Evolutionary conservation across 92 coral and sea anemone species (phyloP), one percentile per base, ranked within the genome.

Genomic region (Epizoanthus scotinus): DNA sequence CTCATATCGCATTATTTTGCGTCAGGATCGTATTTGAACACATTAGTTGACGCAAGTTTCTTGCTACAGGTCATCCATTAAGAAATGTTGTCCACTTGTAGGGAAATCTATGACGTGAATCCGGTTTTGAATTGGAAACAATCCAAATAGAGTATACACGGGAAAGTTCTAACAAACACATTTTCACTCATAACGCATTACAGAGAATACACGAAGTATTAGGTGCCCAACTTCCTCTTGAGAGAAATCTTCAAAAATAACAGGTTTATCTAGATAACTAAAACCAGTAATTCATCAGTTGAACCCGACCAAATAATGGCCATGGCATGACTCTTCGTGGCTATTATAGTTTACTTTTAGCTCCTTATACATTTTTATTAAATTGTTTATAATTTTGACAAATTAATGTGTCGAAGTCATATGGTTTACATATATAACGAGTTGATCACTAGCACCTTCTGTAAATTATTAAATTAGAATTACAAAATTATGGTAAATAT

Each of bases 81-180:
- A 68, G 24, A 38, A 18, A 38, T 42, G 20, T n/a, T 68, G 71
- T 67, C 50, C 52, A 31, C 71, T 67, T 17, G 52, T 47, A 31
- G 53, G 18, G 73, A 68, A 20, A 36, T 26, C 21, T 53, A 38
- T 68, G 73, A 68, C 56, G 73, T n/a, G 47, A 44, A 68, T 68
- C 73, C 73, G 73, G 52, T 68, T 42, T 8, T 21, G 47, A 68
- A 68, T n/a, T 68, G 18, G 36, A 7, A 21, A 42, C 17, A 22
- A 67, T 65, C 3, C 34, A 21, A 65, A 42, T 29, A 38, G 49
- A 31, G 19, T 12, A n/a, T n/a, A 67, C 71, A 67, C 19, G 12
- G 44, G 70, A 64, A 29, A 28, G n/a, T 0, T 29, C 47, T 64
- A 40, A 64, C 70, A 64, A 64, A 64, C 42, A 64, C 34, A 47